phyloP scores from a whole-genome alignment of 2,113 vertebrate genomes.

The sheep (Ovis aries) region DNA sequence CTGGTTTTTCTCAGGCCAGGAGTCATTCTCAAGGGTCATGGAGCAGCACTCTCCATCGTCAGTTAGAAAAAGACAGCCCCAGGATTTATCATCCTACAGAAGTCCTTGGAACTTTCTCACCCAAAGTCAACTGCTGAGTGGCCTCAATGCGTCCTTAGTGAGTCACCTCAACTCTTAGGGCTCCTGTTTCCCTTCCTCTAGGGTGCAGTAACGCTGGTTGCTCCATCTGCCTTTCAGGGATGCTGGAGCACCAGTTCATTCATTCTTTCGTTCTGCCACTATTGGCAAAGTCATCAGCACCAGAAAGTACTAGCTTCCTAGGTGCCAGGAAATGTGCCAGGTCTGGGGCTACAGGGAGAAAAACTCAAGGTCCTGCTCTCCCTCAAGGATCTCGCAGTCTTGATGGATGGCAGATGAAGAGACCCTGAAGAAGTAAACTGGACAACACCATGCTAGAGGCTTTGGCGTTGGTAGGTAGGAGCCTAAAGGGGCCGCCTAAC shows the following conservation, averaged over 20 bases:
- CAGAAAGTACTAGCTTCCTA: neutral
- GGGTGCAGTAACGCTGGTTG: accelerated
- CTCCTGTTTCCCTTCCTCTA: accelerated
- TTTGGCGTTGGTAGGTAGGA: neutral
- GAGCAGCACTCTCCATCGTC: accelerated
- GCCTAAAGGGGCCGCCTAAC: too few species aligned
- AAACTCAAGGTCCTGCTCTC: neutral
- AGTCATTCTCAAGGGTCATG: neutral
- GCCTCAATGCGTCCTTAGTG: neutral
- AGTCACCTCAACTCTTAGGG: accelerated
- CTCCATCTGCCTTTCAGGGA: neutral
- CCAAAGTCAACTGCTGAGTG: neutral
- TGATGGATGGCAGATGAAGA: accelerated
- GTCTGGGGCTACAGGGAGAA: too few species aligned
- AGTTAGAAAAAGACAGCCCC: neutral
- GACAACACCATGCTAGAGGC: neutral
- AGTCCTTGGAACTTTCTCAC: neutral
- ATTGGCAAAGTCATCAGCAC: accelerated
- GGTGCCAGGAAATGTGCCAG: neutral
- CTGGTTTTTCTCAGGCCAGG: neutral
- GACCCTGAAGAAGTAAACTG: neutral
- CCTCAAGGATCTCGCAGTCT: neutral
- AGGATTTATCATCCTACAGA: neutral
- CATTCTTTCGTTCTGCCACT: neutral
- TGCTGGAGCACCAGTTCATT: neutral